Conservation (phyloP, 1,140 invertebrate species). For the Propsilocerus akamusi region DNA sequence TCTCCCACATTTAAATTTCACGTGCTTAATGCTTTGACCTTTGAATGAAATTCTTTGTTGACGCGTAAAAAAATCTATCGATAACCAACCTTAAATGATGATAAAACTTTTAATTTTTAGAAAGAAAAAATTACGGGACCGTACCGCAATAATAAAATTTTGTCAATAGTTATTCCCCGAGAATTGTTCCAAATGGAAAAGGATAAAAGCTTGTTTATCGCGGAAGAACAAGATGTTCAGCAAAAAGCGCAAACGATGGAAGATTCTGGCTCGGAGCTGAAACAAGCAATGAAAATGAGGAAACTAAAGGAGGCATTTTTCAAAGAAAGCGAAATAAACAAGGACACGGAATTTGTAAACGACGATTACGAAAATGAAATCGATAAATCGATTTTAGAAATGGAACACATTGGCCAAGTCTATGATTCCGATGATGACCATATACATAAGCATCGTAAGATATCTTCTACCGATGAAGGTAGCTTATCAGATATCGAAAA, state of each 20-base stretch:
- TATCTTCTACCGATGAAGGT: too few species aligned
- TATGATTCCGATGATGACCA: background rate
- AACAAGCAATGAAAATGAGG: background rate
- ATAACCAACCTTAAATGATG: too few species aligned
- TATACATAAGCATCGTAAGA: too few species aligned
- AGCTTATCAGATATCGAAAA: background rate
- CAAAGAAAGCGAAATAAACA: background rate
- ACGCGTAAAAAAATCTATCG: too few species aligned
- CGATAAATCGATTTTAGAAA: background rate
- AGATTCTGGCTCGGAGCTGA: background rate
- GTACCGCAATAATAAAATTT: too few species aligned
- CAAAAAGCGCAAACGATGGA: background rate
- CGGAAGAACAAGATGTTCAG: background rate
- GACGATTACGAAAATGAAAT: background rate
- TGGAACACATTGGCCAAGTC: background rate
- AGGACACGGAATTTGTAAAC: background rate
- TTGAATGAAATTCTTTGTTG: too few species aligned
- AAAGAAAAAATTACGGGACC: too few species aligned
- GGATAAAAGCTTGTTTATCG: background rate
- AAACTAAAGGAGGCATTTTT: background rate
- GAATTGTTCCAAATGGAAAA: background rate
- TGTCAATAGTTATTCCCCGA: constrained; percentile 9
- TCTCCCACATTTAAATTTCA: too few species aligned
- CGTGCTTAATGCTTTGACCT: too few species aligned
- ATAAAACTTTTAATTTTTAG: too few species aligned